These are phyloP conservation scores for Portunus trituberculatus DNA, from an alignment of 1,140 invertebrate species.

Conservation along the genomic window DNA sequence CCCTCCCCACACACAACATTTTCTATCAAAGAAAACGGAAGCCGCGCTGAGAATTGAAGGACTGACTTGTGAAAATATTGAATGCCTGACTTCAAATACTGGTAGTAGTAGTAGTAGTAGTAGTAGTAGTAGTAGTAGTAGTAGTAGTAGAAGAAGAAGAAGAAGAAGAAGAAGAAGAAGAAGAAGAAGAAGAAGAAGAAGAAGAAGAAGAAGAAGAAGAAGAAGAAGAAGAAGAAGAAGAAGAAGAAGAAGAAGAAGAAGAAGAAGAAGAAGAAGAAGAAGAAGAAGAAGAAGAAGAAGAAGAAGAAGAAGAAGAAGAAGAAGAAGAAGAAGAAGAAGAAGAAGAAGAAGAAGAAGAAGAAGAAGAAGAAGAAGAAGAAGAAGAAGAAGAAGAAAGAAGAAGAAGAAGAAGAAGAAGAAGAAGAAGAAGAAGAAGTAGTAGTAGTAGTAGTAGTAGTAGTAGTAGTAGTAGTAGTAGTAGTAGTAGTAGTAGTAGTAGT, in stretches of 20 bases:
- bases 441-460: slow-evolving; percentile 22
- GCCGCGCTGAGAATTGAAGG: too few relatives aligned
- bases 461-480: slow-evolving; percentile 23
- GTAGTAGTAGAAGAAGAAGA: neutral
- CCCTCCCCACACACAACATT: too few relatives aligned
- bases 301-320: neutral
- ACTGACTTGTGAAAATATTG: too few relatives aligned
- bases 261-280: neutral
- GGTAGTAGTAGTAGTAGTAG: neutral
- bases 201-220: too few relatives aligned
- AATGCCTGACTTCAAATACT: too few relatives aligned
- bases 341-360: neutral
- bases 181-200: too few relatives aligned
- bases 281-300: neutral
- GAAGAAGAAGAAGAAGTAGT: neutral
- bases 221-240: too few relatives aligned
- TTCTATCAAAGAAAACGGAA: too few relatives aligned
- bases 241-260: neutral
- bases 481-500: slow-evolving; percentile 22
- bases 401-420: neutral
- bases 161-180: neutral
- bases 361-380: neutral
- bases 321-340: neutral
- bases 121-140: neutral
- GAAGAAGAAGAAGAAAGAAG: neutral